Percentiles rank a stretch among this genome's conserved stretches.
Evolutionary conservation across 2,113 vertebrate species (phyloP).

Genomic region (Jaculus jaculus): DNA sequence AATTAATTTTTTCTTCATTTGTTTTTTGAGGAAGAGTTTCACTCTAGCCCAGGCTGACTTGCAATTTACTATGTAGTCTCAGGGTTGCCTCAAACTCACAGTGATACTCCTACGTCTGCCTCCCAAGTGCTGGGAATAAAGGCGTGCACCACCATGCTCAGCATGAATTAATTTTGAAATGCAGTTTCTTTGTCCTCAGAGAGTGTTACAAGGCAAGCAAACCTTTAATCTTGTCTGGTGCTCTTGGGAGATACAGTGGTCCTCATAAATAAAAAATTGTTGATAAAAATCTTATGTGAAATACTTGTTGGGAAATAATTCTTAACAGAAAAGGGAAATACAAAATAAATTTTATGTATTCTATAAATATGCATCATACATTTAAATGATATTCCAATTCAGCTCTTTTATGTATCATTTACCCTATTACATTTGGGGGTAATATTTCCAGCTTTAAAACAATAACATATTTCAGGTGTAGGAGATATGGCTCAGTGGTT

Average conservation of each 20-base stretch:
- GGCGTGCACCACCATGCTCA: no score
- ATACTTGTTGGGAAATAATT: slow-evolving; percentile 65
- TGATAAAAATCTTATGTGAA: slow-evolving; percentile 64
- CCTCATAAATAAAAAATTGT: slow-evolving; percentile 24
- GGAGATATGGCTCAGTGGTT: no score
- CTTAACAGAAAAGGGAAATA: slow-evolving; percentile 46
- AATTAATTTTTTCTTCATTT: not conserved
- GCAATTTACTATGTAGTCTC: no score
- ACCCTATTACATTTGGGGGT: not conserved
- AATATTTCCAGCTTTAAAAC: slow-evolving; percentile 28
- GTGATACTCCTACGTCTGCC: no score
- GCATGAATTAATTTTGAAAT: slow-evolving; percentile 54
- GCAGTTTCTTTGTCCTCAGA: slow-evolving; percentile 42
- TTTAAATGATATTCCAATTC: slow-evolving; percentile 29
- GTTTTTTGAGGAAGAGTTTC: no score
- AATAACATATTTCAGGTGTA: slow-evolving; percentile 7
- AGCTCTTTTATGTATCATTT: not conserved
- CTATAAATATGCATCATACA: not conserved
- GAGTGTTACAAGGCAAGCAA: slow-evolving; percentile 29
- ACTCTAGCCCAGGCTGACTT: no score
- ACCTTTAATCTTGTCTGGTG: slow-evolving; percentile 58
- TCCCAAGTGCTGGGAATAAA: no score
- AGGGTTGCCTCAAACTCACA: no score
- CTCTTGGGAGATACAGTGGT: not conserved
- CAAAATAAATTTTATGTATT: slow-evolving; percentile 61